Percentiles rank a stretch among this genome's conserved stretches.
These are phyloP conservation scores for Caiman crocodilus DNA, from an alignment of 2,797 vertebrate genomes.

Conservation along the genomic window DNA sequence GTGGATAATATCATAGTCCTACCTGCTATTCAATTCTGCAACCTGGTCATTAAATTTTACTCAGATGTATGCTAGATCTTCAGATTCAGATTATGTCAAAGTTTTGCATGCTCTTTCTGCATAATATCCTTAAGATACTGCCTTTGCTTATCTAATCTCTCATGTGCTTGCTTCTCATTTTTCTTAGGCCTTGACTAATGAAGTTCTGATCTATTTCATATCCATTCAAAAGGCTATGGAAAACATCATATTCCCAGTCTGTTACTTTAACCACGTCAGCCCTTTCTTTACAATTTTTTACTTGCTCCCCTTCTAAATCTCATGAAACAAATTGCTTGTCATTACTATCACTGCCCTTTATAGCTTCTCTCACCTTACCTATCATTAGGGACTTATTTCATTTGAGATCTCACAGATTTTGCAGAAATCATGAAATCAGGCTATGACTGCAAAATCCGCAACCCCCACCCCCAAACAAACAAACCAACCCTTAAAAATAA, in stretches of 20 bases:
- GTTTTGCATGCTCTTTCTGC: neutral
- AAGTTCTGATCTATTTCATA: neutral
- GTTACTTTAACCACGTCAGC: neutral
- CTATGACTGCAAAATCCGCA: too few relatives aligned
- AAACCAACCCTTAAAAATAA: too few relatives aligned
- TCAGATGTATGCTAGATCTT: neutral
- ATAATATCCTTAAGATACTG: neutral
- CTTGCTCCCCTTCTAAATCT: too few relatives aligned
- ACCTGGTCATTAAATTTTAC: neutral
- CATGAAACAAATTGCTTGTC: too few relatives aligned
- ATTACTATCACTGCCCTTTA: too few relatives aligned
- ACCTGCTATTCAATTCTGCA: neutral
- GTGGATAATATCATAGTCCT: rapidly evolving
- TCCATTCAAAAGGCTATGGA: neutral
- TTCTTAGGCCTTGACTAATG: neutral
- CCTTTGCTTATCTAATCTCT: neutral
- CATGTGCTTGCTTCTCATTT: neutral
- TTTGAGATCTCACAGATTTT: too few relatives aligned
- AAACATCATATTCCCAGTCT: neutral
- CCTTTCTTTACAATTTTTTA: too few relatives aligned
- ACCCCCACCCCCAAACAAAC: too few relatives aligned
- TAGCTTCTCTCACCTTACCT: too few relatives aligned
- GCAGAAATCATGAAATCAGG: too few relatives aligned
- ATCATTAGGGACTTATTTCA: too few relatives aligned
- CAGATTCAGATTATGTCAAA: neutral